Conservation (phyloP, 23 tunicate genomes). For the Phallusia fumigata region DNA sequence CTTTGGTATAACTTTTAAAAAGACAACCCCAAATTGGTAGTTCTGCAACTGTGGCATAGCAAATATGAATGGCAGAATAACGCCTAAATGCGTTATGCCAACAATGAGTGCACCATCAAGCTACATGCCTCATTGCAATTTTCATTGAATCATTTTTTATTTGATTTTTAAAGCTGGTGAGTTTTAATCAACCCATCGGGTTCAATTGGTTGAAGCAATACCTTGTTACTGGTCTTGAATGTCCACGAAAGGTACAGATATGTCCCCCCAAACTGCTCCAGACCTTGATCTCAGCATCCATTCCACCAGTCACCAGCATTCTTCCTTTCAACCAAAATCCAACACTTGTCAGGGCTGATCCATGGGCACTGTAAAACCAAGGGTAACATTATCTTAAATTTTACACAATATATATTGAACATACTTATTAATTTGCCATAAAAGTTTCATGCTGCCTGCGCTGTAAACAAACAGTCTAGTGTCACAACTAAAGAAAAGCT, state of each 20-base stretch:
- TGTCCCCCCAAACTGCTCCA: conserved; percentile 74
- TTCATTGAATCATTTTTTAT: too few relatives aligned
- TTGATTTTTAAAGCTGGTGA: too few relatives aligned
- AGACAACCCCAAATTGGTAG: too few relatives aligned
- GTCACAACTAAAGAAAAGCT: conserved; percentile 48
- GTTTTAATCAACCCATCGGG: too few relatives aligned
- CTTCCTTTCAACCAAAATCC: conserved; percentile 23
- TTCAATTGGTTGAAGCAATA: too few relatives aligned
- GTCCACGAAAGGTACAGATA: conserved; percentile 63
- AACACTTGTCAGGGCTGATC: conserved; percentile 47
- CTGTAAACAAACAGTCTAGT: conserved; percentile 45
- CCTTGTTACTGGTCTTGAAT: conserved; percentile 60
- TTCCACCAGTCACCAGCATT: conserved; percentile 54
- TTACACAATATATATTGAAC: not conserved
- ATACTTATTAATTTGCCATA: conserved; percentile 48
- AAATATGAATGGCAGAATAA: too few relatives aligned
- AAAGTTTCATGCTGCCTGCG: conserved; percentile 40
- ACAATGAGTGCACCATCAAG: too few relatives aligned
- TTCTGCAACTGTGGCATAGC: too few relatives aligned
- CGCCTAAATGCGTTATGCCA: too few relatives aligned
- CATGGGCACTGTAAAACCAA: conserved; percentile 54
- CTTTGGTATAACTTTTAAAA: too few relatives aligned
- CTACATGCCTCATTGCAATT: too few relatives aligned
- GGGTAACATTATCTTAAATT: not conserved
- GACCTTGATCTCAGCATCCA: conserved; percentile 62